Evolutionary conservation across 2,888 invertebrate genomes (phyloP), one percentile per base, ranked within the genome.

Genomic region (Leptinotarsa tumamoca): DNA sequence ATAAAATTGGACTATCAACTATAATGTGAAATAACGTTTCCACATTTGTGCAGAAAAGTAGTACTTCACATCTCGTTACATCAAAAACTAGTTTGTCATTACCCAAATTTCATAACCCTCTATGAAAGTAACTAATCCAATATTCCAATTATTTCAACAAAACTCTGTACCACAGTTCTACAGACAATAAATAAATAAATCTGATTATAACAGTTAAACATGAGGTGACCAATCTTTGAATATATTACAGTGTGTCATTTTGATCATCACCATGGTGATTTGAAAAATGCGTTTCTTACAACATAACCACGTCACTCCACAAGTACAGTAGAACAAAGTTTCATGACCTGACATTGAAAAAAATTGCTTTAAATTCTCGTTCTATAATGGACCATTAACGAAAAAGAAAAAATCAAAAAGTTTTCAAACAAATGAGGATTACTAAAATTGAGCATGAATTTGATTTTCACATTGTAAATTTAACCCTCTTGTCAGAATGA

Each of bases 161-260:
- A 80, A 79, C 79, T 76, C 72, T 80, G 79, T 80, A 79, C 80
- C 67, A 72, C 77, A 75, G 72, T 74, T 79, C 78, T 78, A 80
- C 78, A 75, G 72, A 76, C 78, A 80, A 79, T 79, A 80, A 80
- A 80, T 80, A 80, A 80, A 80, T 80, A 80, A 80, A 79, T 79
- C 76, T 80, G 77, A 75, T 77, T 77, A 79, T 80, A 80, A 80
- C 80, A 80, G 76, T 77, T 76, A 80, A 80, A 78, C 75, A 76
- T 78, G 72, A 74, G 79, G 79, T 80, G 80, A 79, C 77, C 76
- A 67, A 68, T 71, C 54, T 74, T 75, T 74, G 70, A 71, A 71
- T 78, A 75, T 78, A 72, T 78, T 78, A 80, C 78, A 80, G 72
- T 80, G 78, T 78, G 70, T 76, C 71, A 21, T 49, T 71, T 68